phyloP scores from a whole-genome alignment of 2,113 vertebrate genomes.

The Xenopus borealis region DNA sequence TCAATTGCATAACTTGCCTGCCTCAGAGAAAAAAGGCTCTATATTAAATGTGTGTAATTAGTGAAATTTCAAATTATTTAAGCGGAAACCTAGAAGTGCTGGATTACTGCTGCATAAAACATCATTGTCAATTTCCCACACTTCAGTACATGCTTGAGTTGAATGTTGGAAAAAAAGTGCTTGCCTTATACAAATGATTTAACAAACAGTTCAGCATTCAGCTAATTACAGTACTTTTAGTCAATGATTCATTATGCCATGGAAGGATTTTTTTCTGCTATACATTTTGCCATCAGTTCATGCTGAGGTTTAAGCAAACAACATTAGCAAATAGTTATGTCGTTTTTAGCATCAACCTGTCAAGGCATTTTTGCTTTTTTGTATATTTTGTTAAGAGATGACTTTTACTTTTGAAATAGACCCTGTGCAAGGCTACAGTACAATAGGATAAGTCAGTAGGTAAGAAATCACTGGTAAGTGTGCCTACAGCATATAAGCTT shows the following conservation, averaged over 20 bases:
- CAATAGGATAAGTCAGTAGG: background rate
- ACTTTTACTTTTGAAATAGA: conserved; percentile 2
- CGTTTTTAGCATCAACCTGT: conserved; percentile 19
- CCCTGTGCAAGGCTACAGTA: background rate
- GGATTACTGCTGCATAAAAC: background rate
- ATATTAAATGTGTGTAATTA: background rate
- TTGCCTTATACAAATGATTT: conserved; percentile 35
- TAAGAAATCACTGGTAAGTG: no score
- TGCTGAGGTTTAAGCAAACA: conserved; percentile 30
- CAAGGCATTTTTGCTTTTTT: conserved; percentile 21
- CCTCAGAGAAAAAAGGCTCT: background rate
- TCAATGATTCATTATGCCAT: conserved; percentile 38
- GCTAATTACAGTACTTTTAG: conserved; percentile 41
- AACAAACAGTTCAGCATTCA: conserved; percentile 36
- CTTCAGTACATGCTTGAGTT: conserved; percentile 7
- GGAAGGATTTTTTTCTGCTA: conserved; percentile 19
- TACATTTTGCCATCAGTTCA: conserved; percentile 32
- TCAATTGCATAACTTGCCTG: no score
- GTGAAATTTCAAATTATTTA: background rate
- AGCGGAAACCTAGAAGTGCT: conserved; percentile 4
- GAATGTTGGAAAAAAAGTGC: conserved; percentile 14
- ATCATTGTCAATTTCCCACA: conserved; percentile 15
- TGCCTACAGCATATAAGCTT: no score
- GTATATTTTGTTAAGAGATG: conserved; percentile 1
- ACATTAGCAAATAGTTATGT: conserved; percentile 23